A percentile compares a stretch with the other conserved stretches of the same genome.
phyloP scores from a whole-genome alignment of 1,140 invertebrate genomes.

The Hyles vespertilio region DNA sequence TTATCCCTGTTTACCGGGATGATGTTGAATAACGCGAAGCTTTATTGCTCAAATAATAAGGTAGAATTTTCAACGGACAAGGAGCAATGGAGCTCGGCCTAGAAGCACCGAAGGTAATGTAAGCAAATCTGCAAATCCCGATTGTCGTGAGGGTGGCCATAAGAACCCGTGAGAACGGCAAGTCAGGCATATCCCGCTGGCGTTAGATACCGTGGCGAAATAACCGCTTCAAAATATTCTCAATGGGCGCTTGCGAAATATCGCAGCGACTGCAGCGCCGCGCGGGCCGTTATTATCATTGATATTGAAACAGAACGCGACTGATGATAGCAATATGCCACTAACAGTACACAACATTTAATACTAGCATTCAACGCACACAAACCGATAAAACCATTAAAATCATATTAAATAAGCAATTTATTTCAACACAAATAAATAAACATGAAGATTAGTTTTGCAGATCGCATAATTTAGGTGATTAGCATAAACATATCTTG shows the following conservation, averaged over 20 bases:
- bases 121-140: slow-evolving; percentile 31
- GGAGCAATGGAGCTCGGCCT: slow-evolving; percentile 9
- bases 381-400: no score
- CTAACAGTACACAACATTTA: background rate
- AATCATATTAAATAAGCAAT: no score
- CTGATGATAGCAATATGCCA: background rate
- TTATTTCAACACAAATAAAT: no score
- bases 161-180: slow-evolving; percentile 31
- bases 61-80: slow-evolving; percentile 10
- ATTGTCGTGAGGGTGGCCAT: slow-evolving; percentile 29
- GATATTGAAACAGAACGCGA: slow-evolving; percentile 1
- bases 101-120: slow-evolving; percentile 23
- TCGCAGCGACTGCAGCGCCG: background rate
- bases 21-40: slow-evolving; percentile 4
- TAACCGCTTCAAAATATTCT: slow-evolving; percentile 36
- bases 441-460: no score
- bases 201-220: slow-evolving; percentile 39
- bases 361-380: no score
- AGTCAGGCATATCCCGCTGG: slow-evolving; percentile 14
- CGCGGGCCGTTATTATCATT: slow-evolving; percentile 3
- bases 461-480: no score
- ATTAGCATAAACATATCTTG: no score
- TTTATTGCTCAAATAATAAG: slow-evolving; percentile 14
- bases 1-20: slow-evolving; percentile 2
- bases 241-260: slow-evolving; percentile 20